Base-by-base conservation (phyloP, 1,140 invertebrate species). In the Drosophila ohnishii region DNA sequence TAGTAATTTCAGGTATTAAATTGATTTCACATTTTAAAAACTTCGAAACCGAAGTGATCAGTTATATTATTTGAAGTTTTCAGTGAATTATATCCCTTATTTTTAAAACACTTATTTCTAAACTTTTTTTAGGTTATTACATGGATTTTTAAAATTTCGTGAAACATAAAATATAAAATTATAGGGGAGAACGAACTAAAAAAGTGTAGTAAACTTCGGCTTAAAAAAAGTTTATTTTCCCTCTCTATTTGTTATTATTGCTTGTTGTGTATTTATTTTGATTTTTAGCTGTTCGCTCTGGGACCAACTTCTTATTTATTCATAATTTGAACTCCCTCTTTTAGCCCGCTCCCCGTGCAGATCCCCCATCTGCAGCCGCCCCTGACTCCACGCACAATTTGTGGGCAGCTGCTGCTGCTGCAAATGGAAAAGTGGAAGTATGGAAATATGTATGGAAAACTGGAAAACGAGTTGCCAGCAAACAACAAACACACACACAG, bases 211-310 rank as follows among this genome's bases (percentile, higher is more conserved):
- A 7, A 9, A 13, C n/a, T 10, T 22, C 42, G 9, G 6, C 16
- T 32, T 10, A 0, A n/a, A 8, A 28, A 25, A 11, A 19, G 19
- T 3, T 13, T 50, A 5, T 3, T n/a, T 50, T 0, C 19, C 34
- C 34, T 70, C 30, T n/a, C 57, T 16, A 32, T 59, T 59, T 80
- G 62, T 59, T 60, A 79, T 60, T 65, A 34, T 75, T 40, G 77
- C 57, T 71, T 78, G 65, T 56, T 64, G 9, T 86, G 78, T 77
- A 76, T 83, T 82, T 86, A 75, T 87, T 86, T 88, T 87, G 79
- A 80, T 76, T 79, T 75, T 79, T 73, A 69, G 57, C 47, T 45
- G 35, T 50, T 70, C 55, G 48, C 47, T 76, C 57, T 70, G 34
- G 59, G 37, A 48, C 63, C 44, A 71, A 60, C 64, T 65, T 61